phyloP scores from a whole-genome alignment of 1,140 invertebrate genomes.

The Hydropsyche tenuis region DNA sequence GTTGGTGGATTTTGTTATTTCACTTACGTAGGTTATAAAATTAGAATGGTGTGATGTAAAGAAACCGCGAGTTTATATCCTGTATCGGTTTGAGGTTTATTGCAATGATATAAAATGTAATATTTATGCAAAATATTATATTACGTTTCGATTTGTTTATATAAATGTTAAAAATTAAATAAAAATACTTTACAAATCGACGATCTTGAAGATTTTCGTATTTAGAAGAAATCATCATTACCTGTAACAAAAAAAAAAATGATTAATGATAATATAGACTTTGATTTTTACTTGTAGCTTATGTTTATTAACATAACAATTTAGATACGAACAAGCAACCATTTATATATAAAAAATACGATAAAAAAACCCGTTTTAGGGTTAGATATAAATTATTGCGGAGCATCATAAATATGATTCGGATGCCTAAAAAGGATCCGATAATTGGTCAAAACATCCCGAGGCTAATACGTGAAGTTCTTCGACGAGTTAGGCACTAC shows the following conservation, averaged over 20 bases:
- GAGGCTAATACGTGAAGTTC: neutral
- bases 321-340: neutral
- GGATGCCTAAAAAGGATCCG: conserved; percentile 14
- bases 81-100: too few relatives aligned
- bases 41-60: too few relatives aligned
- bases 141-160: too few relatives aligned
- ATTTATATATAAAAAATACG: neutral
- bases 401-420: conserved; percentile 15
- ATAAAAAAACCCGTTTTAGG: neutral
- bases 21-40: too few relatives aligned
- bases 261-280: conserved; percentile 4
- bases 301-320: conserved; percentile 14
- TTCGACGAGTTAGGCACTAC: too few relatives aligned
- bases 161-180: neutral
- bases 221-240: neutral
- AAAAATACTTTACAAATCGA: neutral
- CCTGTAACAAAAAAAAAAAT: conserved; percentile 12
- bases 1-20: too few relatives aligned
- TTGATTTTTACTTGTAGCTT: conserved; percentile 12
- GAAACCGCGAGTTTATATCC: too few relatives aligned
- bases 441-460: conserved; percentile 24
- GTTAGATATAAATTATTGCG: conserved; percentile 22
- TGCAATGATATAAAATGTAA: too few relatives aligned
- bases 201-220: neutral
- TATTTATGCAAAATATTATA: too few relatives aligned